Conservation (phyloP, 2,113 vertebrate species). For the Hippopotamus amphibius region DNA sequence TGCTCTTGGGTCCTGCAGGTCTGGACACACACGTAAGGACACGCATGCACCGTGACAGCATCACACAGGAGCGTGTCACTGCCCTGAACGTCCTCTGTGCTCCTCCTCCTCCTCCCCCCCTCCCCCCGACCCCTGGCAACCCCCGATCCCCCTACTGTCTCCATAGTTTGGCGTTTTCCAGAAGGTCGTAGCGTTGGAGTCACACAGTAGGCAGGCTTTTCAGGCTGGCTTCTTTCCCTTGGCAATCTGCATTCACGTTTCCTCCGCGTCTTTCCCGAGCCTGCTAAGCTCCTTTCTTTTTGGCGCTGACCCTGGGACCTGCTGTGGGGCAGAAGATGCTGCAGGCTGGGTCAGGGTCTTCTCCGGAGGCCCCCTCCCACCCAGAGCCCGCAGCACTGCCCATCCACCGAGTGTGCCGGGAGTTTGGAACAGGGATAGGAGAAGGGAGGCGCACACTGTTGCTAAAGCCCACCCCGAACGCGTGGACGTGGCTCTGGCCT, state of each 20-base stretch:
- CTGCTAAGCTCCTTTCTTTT: not conserved
- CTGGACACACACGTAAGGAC: not conserved
- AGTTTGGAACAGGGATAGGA: not conserved
- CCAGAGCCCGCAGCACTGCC: not conserved
- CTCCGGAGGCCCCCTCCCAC: too few relatives aligned
- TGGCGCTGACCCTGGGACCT: not conserved
- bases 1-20: not conserved
- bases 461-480: not conserved
- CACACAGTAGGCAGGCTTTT: not conserved
- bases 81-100: not conserved
- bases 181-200: not conserved
- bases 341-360: not conserved
- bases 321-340: not conserved
- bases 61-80: not conserved
- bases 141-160: not conserved
- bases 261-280: not conserved
- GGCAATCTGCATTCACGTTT: not conserved
- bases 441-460: rapidly evolving
- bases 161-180: not conserved
- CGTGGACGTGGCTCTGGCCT: not conserved
- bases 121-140: not conserved
- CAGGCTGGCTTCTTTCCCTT: not conserved
- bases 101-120: too few relatives aligned
- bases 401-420: rapidly evolving
- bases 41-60: rapidly evolving